A percentile compares a stretch with the other conserved stretches of the same genome.
phyloP scores from a whole-genome alignment of 2,888 invertebrate species.

The Amiota communis region DNA sequence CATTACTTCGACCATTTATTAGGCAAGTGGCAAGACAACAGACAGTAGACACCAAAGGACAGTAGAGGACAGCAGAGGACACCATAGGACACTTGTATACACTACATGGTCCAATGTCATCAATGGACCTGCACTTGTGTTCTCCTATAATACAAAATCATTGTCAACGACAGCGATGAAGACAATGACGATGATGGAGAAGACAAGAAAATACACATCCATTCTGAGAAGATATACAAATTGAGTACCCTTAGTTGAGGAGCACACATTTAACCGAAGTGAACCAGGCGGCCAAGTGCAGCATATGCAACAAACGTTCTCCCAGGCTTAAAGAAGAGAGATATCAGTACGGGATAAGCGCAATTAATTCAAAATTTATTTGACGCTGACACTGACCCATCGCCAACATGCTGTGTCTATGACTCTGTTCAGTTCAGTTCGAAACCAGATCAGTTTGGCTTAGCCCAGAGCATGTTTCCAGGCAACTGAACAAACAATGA shows the following conservation, averaged over 20 bases:
- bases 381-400: constrained; percentile 45
- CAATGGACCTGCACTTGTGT: no score
- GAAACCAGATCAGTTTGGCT: background rate
- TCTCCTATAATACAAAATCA: no score
- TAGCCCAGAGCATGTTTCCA: no score
- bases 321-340: constrained; percentile 17
- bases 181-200: background rate
- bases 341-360: constrained; percentile 50
- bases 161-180: background rate
- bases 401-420: constrained; percentile 36
- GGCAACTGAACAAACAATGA: background rate
- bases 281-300: constrained; percentile 10
- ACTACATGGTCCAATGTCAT: no score
- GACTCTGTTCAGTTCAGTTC: background rate
- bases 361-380: constrained; percentile 67
- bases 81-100: no score
- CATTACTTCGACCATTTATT: constrained; percentile 35
- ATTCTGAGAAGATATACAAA: background rate
- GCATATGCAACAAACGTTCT: constrained; percentile 31
- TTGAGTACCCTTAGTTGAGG: no score
- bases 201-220: constrained; percentile 9
- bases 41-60: background rate
- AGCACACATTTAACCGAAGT: background rate
- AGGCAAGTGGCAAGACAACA: constrained; percentile 10
- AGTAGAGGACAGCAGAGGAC: no score